A percentile compares a stretch with the other conserved stretches of the same genome.
These are phyloP conservation scores for Aphelinus atriplicis DNA, from an alignment of 1,140 invertebrate species.

Conservation along the genomic window DNA sequence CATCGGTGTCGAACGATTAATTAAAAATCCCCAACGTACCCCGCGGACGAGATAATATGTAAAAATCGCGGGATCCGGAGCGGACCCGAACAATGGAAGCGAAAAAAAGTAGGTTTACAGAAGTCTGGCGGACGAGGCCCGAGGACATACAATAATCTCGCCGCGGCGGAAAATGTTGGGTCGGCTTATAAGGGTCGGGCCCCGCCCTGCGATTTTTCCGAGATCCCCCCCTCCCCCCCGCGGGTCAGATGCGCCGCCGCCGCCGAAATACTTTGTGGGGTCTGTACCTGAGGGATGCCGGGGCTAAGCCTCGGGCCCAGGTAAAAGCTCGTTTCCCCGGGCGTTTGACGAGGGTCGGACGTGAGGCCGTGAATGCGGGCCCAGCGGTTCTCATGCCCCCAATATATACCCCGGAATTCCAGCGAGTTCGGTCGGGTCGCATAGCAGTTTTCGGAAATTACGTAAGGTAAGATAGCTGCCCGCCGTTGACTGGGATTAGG, in stretches of 20 bases:
- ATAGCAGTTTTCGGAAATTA: no score
- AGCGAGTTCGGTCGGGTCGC: no score
- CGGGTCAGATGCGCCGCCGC: neutral
- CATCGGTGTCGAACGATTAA: no score
- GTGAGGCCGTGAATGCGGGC: neutral
- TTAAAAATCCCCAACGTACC: no score
- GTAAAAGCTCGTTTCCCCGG: slow-evolving; percentile 14
- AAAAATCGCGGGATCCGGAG: neutral
- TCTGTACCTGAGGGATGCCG: no score
- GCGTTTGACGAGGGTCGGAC: slow-evolving; percentile 12
- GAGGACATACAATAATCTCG: no score
- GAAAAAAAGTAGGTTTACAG: neutral
- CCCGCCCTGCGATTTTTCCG: slow-evolving; percentile 10
- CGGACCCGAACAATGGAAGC: neutral
- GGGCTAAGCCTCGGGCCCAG: slow-evolving; percentile 1
- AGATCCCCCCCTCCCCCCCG: neutral
- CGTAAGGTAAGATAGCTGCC: no score
- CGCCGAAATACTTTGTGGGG: no score
- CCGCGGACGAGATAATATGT: no score
- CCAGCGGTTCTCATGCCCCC: slow-evolving; percentile 12
- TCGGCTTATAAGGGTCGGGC: neutral
- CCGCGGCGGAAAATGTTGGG: neutral
- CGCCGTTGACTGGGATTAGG: neutral
- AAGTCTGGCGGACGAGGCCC: neutral
- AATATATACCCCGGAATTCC: no score